phyloP scores from a whole-genome alignment of 1,140 invertebrate species.

The Drosophila trapezifrons region DNA sequence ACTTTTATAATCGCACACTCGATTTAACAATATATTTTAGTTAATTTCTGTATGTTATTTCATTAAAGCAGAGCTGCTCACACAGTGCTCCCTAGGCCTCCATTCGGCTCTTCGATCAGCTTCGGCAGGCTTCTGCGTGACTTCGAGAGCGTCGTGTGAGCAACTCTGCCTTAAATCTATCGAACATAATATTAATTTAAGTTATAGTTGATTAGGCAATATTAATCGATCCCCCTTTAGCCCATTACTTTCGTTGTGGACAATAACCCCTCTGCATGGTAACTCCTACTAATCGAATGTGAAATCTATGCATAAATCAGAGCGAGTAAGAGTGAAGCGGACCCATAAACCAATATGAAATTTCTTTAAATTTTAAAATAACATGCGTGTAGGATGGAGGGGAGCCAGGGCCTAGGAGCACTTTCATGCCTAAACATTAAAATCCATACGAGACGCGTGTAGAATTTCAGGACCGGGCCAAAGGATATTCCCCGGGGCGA shows the following conservation, averaged over 20 bases:
- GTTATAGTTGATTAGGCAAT: conserved; percentile 2
- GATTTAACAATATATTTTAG: too few species aligned
- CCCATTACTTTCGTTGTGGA: conserved; percentile 17
- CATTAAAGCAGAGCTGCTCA: not conserved
- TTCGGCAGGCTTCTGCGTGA: not conserved
- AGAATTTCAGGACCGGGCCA: conserved; percentile 62
- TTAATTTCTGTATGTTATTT: too few species aligned
- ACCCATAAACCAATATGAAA: conserved; percentile 24
- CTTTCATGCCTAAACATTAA: conserved; percentile 66
- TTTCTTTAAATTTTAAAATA: conserved; percentile 51
- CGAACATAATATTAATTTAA: not conserved
- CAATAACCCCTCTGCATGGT: conserved; percentile 28
- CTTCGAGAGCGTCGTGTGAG: not conserved
- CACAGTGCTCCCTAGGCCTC: not conserved
- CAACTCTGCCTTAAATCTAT: not conserved
- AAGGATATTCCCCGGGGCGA: conserved; percentile 26
- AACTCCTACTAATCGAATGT: conserved; percentile 43
- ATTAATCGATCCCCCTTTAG: not conserved
- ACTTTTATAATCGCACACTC: too few species aligned
- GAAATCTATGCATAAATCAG: conserved; percentile 50
- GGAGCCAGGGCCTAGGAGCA: conserved; percentile 11
- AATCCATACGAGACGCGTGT: conserved; percentile 62
- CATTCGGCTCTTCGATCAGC: not conserved
- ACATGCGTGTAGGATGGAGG: conserved; percentile 39
- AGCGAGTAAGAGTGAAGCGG: conserved; percentile 2